phyloP scores from a whole-genome alignment of 2,888 invertebrate species.

The Thymelicus sylvestris region DNA sequence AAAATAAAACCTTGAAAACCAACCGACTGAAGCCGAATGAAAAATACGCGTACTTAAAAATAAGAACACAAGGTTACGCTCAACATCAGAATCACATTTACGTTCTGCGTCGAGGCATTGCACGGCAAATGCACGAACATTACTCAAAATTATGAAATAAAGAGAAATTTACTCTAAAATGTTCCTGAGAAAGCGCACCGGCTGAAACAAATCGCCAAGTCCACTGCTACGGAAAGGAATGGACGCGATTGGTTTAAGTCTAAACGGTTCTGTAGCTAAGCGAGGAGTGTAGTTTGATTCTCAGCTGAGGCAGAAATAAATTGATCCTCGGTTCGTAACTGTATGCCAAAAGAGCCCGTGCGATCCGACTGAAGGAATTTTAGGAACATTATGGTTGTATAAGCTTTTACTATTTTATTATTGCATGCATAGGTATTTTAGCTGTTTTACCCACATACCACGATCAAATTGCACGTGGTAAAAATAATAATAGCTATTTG shows the following conservation, averaged over 20 bases:
- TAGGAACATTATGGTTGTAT: too few relatives aligned
- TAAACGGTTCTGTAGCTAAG: too few relatives aligned
- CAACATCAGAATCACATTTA: constrained; percentile 37
- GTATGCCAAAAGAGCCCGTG: too few relatives aligned
- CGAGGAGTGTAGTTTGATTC: too few relatives aligned
- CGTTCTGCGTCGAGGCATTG: constrained; percentile 39
- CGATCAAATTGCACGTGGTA: too few relatives aligned
- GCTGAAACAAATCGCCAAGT: constrained; percentile 71
- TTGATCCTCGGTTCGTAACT: too few relatives aligned
- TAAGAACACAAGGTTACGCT: constrained; percentile 28
- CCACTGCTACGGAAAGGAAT: constrained; percentile 40
- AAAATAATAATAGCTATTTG: too few relatives aligned
- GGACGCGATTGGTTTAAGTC: neutral
- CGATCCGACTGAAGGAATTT: too few relatives aligned
- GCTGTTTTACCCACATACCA: too few relatives aligned
- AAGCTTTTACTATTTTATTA: too few relatives aligned
- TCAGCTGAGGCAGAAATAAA: too few relatives aligned
- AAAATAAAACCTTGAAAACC: constrained; percentile 12
- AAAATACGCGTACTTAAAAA: constrained; percentile 23
- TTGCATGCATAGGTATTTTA: too few relatives aligned
- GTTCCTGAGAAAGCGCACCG: constrained; percentile 59
- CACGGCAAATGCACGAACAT: constrained; percentile 45
- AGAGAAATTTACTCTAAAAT: constrained; percentile 67
- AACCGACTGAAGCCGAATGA: constrained; percentile 11
- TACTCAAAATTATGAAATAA: constrained; percentile 68